A percentile compares a stretch with the other conserved stretches of the same genome.
Evolutionary conservation across 2,113 vertebrate genomes (phyloP).

Genomic region (Todiramphus saurophagus): DNA sequence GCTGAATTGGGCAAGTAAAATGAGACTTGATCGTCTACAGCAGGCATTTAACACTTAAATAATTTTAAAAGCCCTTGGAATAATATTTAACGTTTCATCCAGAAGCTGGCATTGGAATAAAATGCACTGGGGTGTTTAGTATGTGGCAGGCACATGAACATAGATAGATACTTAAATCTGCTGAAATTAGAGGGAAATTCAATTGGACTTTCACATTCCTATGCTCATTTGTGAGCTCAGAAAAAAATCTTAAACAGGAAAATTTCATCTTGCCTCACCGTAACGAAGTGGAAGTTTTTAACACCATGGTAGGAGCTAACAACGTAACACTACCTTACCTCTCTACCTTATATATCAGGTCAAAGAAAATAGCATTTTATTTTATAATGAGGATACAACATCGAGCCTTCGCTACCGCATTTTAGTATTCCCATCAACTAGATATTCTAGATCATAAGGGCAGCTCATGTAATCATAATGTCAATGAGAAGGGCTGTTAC

Average conservation of each 20-base stretch:
- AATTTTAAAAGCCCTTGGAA: constrained; percentile 65
- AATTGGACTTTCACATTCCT: constrained; percentile 32
- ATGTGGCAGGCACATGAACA: not conserved
- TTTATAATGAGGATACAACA: constrained; percentile 78
- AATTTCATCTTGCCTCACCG: constrained; percentile 27
- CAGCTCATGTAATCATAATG: constrained; percentile 81
- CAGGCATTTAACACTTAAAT: constrained; percentile 69
- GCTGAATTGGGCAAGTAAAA: constrained; percentile 30
- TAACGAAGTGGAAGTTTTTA: constrained; percentile 53
- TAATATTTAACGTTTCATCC: constrained; percentile 61
- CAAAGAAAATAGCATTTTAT: constrained; percentile 77
- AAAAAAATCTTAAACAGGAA: not conserved
- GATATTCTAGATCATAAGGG: constrained; percentile 79
- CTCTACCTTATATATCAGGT: constrained; percentile 69
- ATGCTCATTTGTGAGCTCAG: constrained; percentile 17
- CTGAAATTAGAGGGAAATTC: constrained; percentile 39
- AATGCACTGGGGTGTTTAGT: not conserved
- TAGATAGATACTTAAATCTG: constrained; percentile 36
- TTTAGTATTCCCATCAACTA: constrained; percentile 81
- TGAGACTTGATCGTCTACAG: constrained; percentile 18
- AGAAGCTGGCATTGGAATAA: not conserved
- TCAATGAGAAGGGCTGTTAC: constrained; percentile 84
- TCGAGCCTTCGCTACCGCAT: constrained; percentile 60
- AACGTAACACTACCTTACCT: constrained; percentile 38
- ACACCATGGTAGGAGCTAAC: constrained; percentile 34